These are phyloP conservation scores for Drosophila micromelanica DNA, from an alignment of 1,140 invertebrate genomes.

Conservation along the genomic window DNA sequence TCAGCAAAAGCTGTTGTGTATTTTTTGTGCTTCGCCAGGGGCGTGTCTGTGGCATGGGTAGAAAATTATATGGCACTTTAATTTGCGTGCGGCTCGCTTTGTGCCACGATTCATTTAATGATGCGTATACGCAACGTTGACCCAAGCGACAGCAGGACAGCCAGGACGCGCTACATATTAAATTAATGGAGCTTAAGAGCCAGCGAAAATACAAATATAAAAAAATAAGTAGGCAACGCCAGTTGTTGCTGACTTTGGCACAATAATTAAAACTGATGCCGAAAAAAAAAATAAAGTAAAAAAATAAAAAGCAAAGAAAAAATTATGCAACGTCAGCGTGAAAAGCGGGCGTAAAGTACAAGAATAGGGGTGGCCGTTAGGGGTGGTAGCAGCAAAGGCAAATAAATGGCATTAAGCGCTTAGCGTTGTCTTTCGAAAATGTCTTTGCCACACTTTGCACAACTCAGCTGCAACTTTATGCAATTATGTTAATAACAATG, in stretches of 20 bases:
- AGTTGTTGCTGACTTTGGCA: constrained; percentile 18
- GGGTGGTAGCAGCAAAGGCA: constrained; percentile 1
- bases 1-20: constrained; percentile 6
- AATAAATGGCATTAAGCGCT: constrained; percentile 47
- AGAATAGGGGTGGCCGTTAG: not conserved
- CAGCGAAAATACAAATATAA: constrained; percentile 1
- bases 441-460: constrained; percentile 43
- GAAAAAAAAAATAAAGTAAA: not conserved
- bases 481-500: constrained; percentile 82
- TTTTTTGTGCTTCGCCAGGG: constrained; percentile 9
- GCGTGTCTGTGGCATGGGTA: constrained; percentile 28
- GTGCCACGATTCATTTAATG: constrained; percentile 55
- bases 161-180: constrained; percentile 25
- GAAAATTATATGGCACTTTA: constrained; percentile 68
- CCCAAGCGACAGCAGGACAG: constrained; percentile 15
- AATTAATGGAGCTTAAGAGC: constrained; percentile 43
- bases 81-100: constrained; percentile 57
- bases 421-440: constrained; percentile 37
- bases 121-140: constrained; percentile 64
- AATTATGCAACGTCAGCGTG: constrained; percentile 41
- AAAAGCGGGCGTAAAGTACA: constrained; percentile 13
- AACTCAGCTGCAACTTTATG: constrained; percentile 57
- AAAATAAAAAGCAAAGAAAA: not conserved
- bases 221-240: constrained; percentile 6
- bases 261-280: constrained; percentile 69